phyloP scores from a whole-genome alignment of 2,888 invertebrate species.

The Spatulosminthurus flaviceps region DNA sequence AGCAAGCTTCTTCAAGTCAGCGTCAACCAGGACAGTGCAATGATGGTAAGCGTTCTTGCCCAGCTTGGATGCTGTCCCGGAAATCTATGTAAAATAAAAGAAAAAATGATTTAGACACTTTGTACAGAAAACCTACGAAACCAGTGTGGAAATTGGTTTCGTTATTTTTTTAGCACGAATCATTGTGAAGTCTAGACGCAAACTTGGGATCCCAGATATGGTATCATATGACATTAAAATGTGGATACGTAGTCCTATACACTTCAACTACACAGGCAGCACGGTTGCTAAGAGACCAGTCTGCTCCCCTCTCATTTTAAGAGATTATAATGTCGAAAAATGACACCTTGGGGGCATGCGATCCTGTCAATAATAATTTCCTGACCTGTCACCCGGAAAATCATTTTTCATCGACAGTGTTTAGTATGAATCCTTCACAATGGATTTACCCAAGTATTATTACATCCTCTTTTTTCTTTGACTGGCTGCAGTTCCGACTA shows the following conservation, averaged over 20 bases:
- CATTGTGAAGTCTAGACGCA: neutral
- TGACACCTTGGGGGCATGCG: slow-evolving; percentile 30
- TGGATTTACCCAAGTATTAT: slow-evolving; percentile 13
- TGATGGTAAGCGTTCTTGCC: slow-evolving; percentile 96
- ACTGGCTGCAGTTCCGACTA: neutral
- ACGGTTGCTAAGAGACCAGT: neutral
- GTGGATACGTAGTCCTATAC: neutral
- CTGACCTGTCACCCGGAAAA: slow-evolving; percentile 25
- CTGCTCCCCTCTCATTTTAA: neutral
- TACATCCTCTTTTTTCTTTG: neutral
- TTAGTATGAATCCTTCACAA: slow-evolving; percentile 21
- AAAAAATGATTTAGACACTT: slow-evolving; percentile 14
- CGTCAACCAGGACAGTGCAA: slow-evolving; percentile 90
- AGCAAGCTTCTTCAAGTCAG: slow-evolving; percentile 79
- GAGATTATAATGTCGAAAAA: slow-evolving; percentile 29
- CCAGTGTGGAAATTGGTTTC: slow-evolving; percentile 20
- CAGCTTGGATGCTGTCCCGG: slow-evolving; percentile 94
- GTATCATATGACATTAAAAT: neutral
- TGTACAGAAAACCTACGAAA: neutral
- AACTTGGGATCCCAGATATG: neutral
- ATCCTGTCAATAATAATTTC: slow-evolving; percentile 33
- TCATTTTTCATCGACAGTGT: slow-evolving; percentile 31
- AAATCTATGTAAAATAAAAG: slow-evolving; percentile 76
- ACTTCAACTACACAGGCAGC: neutral
- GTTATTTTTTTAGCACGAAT: slow-evolving; percentile 20